Base-by-base conservation (phyloP, 1,140 invertebrate genomes). In the Asbolus verrucosus region DNA sequence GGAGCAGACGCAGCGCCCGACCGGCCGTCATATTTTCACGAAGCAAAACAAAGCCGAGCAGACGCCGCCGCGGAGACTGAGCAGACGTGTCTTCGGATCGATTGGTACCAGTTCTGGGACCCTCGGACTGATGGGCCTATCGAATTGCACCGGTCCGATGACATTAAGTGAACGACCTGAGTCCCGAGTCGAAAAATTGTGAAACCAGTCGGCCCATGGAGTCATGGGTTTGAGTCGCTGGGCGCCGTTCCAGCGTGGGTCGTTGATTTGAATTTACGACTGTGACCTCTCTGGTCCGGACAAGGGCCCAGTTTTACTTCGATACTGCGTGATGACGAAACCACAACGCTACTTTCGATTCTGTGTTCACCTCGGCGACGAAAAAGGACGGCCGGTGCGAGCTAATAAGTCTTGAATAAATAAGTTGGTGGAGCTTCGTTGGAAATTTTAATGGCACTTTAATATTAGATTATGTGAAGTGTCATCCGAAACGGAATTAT, bases 381-480 rank as follows among this genome's bases (percentile, higher is more conserved):
- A 54, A 54, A 27, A 54, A 54, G 46, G 46, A 24, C 11, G n/a
- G 21, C 24, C 24, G 8, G 3, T 36, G 33, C 33, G 33, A 36
- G 33, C 46, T 54, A 54, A 54, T 54, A 54, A 27, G 46, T n/a
- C 46, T 30, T 54, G 46, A 54, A 54, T 54, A 54, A 54, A 27
- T 54, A 54, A 54, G 21, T 54, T 21, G 46, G 21, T 11, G 11
- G 46, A 27, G 21, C 46, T 13, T 13, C 46, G 46, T 27, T 24
- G 21, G 46, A 54, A 54, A 54, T 54, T 54, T 54, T 54, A 54
- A 54, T 54, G 11, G 19, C 18, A 21, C 16, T 50, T 50, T 50
- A 50, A 19, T 50, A 50, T 50, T 50, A n/a, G 43, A 50, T 50
- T 50, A 50, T 50, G 16, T 50, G 21, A 50, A 50, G 43, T 50